phyloP scores from a whole-genome alignment of 2,888 invertebrate genomes.

The Drosophila fungiperda region DNA sequence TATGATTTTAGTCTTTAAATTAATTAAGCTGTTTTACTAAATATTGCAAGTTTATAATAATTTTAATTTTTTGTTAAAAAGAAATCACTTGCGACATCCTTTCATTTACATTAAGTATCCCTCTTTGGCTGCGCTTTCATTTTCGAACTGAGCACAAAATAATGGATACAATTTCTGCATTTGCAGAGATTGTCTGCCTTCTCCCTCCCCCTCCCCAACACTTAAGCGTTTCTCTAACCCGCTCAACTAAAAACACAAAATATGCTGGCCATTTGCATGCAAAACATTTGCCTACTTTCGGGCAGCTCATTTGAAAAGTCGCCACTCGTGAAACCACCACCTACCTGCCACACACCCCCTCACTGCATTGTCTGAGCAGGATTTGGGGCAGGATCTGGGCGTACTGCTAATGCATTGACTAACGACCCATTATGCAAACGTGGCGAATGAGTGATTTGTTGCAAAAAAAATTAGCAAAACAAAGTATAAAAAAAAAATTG shows the following conservation, averaged over 20 bases:
- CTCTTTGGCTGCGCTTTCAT: neutral
- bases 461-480: slow-evolving; percentile 24
- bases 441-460: slow-evolving; percentile 50
- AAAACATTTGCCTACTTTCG: slow-evolving; percentile 46
- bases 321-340: neutral
- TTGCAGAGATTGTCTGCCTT: neutral
- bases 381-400: slow-evolving; percentile 4
- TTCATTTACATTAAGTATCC: neutral
- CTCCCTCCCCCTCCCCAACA: too few relatives aligned
- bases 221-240: neutral
- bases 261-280: slow-evolving; percentile 44
- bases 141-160: slow-evolving; percentile 9
- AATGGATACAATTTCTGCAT: slow-evolving; percentile 4
- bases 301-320: slow-evolving; percentile 2
- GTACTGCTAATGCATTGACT: slow-evolving; percentile 76
- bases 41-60: neutral
- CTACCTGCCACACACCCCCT: too few relatives aligned
- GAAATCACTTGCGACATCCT: neutral
- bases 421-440: slow-evolving; percentile 67
- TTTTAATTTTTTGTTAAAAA: neutral
- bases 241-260: slow-evolving; percentile 31
- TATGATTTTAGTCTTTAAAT: neutral
- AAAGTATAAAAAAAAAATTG: neutral
- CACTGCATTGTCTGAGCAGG: slow-evolving; percentile 12
- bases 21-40: neutral